Evolutionary conservation across 2,888 invertebrate species (phyloP).

Genomic region (Agrotis puta): DNA sequence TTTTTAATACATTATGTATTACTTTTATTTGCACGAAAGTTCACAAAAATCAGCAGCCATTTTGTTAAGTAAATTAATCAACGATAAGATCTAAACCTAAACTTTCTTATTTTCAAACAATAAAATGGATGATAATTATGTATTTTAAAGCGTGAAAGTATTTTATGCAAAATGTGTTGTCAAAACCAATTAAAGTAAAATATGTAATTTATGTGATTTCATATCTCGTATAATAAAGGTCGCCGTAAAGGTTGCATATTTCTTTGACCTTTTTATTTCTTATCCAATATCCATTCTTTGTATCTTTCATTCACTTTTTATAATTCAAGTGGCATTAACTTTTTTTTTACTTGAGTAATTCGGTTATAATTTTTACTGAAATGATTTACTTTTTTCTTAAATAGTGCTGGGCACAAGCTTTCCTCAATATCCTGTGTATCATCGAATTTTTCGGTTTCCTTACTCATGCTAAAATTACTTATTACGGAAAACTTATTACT

Average conservation of each 20-base stretch:
- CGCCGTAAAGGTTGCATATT: conserved; percentile 49
- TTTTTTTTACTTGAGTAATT: conserved; percentile 40
- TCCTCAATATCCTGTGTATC: too few relatives aligned
- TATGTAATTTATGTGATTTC: conserved; percentile 26
- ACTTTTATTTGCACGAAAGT: conserved; percentile 7
- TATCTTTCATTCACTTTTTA: conserved; percentile 54
- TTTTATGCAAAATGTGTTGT: conserved; percentile 34
- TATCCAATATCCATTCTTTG: conserved; percentile 22
- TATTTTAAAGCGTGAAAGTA: conserved; percentile 28
- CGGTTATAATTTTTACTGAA: conserved; percentile 22
- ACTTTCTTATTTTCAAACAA: conserved; percentile 39
- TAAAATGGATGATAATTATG: conserved; percentile 36
- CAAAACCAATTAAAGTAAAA: conserved; percentile 18
- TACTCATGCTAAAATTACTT: too few relatives aligned
- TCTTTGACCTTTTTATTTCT: conserved; percentile 51
- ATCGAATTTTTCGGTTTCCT: too few relatives aligned
- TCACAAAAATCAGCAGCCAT: conserved; percentile 26
- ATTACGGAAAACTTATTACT: too few relatives aligned
- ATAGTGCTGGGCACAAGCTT: too few relatives aligned
- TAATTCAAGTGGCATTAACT: conserved; percentile 58
- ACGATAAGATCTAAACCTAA: conserved; percentile 34
- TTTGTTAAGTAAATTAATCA: conserved; percentile 33
- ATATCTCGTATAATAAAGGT: conserved; percentile 25
- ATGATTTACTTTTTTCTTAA: too few relatives aligned
- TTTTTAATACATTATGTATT: neutral